Conservation (phyloP, 2,797 vertebrate genomes). For the Acanthiza pusilla region DNA sequence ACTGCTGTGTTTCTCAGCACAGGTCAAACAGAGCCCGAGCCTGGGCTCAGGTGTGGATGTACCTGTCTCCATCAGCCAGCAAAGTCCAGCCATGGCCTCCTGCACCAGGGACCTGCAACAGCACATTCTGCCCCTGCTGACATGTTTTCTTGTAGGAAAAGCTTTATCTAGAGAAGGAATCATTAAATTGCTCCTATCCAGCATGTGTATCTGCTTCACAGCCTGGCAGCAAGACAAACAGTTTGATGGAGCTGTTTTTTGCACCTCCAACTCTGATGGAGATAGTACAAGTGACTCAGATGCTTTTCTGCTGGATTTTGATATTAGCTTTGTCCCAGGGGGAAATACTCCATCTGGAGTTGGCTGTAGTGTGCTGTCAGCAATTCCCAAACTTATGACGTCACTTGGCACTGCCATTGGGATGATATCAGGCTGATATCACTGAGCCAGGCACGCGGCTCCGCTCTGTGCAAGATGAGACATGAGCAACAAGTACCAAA, state of each 20-base stretch:
- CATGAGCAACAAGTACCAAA: not conserved
- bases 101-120: not conserved
- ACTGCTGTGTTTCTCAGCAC: not conserved
- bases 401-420: constrained; percentile 41
- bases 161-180: not conserved
- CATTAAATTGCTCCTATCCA: not conserved
- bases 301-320: constrained; percentile 7
- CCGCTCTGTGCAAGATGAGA: not conserved
- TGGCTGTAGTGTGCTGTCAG: constrained; percentile 51
- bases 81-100: not conserved
- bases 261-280: not conserved
- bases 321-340: not conserved
- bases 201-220: not conserved
- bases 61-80: accelerated
- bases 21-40: not conserved
- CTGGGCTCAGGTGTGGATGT: not conserved
- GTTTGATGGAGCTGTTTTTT: not conserved
- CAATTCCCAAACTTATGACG: constrained; percentile 53
- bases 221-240: not conserved
- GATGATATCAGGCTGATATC: constrained; percentile 44
- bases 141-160: not conserved
- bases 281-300: constrained; percentile 24
- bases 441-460: constrained; percentile 19
- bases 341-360: constrained; percentile 46
- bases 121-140: not conserved